Percentiles rank a stretch among this genome's conserved stretches.
These are phyloP conservation scores for Enteromius paludinosus DNA, from an alignment of 2,797 vertebrate species.

Conservation along the genomic window DNA sequence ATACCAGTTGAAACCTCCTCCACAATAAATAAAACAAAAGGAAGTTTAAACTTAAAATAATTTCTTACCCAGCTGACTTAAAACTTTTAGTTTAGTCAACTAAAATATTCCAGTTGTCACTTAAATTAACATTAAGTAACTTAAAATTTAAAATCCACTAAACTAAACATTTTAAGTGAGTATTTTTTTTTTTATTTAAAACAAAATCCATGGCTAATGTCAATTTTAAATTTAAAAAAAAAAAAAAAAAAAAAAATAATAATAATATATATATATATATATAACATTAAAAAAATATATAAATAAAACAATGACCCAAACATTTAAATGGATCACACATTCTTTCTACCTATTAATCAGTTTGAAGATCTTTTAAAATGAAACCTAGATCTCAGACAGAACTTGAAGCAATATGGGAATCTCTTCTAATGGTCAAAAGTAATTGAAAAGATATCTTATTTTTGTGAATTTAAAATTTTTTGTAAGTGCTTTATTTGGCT, in stretches of 20 bases:
- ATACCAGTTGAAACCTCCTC: background rate
- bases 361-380: background rate
- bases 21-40: background rate
- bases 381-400: background rate
- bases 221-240: background rate
- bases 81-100: too few species aligned
- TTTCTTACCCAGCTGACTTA: too few species aligned
- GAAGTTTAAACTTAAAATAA: too few species aligned
- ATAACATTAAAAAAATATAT: background rate
- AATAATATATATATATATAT: too few species aligned
- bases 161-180: too few species aligned
- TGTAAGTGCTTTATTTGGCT: background rate
- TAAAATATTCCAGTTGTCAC: too few species aligned
- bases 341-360: background rate
- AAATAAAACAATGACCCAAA: background rate
- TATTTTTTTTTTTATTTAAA: too few species aligned
- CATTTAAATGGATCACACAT: background rate
- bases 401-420: background rate
- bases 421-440: background rate
- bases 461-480: background rate
- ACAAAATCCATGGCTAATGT: background rate
- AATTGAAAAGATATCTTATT: background rate
- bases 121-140: too few species aligned
- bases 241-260: too few species aligned
- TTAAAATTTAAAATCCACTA: too few species aligned